Evolutionary conservation across 2,888 invertebrate species (phyloP), one percentile per base, ranked within the genome.

Genomic region (Chymomyza amoena): DNA sequence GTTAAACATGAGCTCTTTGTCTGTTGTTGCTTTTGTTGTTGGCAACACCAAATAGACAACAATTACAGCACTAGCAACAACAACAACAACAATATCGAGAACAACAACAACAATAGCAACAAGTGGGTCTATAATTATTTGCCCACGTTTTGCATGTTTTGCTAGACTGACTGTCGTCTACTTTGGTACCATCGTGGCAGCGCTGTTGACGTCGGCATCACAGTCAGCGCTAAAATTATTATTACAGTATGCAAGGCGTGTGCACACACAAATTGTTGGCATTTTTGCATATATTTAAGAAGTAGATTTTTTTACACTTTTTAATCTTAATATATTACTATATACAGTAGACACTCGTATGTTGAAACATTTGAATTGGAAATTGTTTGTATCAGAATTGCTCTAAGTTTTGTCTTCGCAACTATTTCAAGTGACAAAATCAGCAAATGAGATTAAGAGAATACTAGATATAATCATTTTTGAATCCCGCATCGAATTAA

Each of bases 21-120:
- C 10, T 76, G 28, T 66, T 65, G 61, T 71, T 64, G 61, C 52
- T 70, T 68, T 66, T 73, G 68, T 75, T 69, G 69, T 64, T 56
- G 87, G 79, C 83, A 84, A 86, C 84, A 71, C 87, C 84, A 86
- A 87, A 86, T 80, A 80, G 86, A 77, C 84, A 81, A 86, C 84
- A 83, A 86, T 83, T 83, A 86, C 78, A 86, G 72, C 69, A 79
- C 78, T 77, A 75, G 67, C 70, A 77, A 68, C 65, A 63, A 32
- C 66, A 66, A 64, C 64, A 64, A 52, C 52, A 65, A 61, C 62
- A 61, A 13, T 39, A 56, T 64, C 66, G 57, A 67, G 64, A 61
- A 65, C 61, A 66, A 50, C 71, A 62, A 61, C 54, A 63, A 28
- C 28, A 70, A 68, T 74, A 79, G 78, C 75, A 78, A 76, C 73